Percentiles rank a stretch among this genome's conserved stretches.
These are phyloP conservation scores for Gallinago media DNA, from an alignment of 2,113 vertebrate genomes.

Conservation along the genomic window DNA sequence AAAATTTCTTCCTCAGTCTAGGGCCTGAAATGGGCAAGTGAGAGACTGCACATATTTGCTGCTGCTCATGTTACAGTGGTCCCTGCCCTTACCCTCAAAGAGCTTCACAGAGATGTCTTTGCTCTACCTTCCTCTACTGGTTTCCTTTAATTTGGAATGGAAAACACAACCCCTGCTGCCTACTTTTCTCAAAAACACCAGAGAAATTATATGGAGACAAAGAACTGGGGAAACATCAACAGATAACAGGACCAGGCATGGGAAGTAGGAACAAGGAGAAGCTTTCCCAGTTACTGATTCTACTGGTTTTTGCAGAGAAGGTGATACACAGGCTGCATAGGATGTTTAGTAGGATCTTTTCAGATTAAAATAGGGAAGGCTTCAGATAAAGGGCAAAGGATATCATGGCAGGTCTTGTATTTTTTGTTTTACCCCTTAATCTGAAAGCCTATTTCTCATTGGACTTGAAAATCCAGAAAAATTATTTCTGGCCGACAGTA, in stretches of 20 bases:
- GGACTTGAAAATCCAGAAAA: slow-evolving; percentile 20
- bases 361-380: neutral
- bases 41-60: neutral
- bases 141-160: neutral
- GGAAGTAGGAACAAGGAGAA: neutral
- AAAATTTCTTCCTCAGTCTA: no score
- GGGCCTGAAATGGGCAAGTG: neutral
- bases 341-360: neutral
- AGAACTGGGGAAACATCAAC: neutral
- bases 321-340: neutral
- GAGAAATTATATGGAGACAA: neutral
- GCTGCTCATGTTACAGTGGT: neutral
- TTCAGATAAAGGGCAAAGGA: neutral
- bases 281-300: neutral
- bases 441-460: slow-evolving; percentile 44
- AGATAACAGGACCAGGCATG: neutral
- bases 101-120: neutral
- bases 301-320: neutral
- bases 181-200: neutral
- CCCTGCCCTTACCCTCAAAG: neutral
- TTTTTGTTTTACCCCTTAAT: slow-evolving; percentile 15
- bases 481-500: slow-evolving; percentile 43
- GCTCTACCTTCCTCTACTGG: neutral
- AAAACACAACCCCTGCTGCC: neutral
- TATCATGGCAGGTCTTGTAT: slow-evolving; percentile 46